Base-by-base conservation (phyloP, 2,113 vertebrate genomes). In the Lates calcarifer region DNA sequence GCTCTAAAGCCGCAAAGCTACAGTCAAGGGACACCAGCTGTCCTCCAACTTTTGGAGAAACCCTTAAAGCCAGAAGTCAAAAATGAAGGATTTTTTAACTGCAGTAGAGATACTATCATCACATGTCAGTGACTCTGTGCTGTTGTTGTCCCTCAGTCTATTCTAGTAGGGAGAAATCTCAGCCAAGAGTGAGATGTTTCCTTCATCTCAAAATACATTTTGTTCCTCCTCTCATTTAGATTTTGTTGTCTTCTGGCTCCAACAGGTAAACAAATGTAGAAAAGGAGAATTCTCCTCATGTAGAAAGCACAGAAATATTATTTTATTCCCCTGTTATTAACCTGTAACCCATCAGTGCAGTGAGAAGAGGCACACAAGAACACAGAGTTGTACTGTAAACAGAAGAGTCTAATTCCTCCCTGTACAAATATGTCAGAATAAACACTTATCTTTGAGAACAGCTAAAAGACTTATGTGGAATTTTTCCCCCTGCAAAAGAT, bases 371-470 rank as follows among this genome's bases (percentile, higher is more conserved):
- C 56, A 31, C 55, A 65, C 15, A 5, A 26, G 41, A 74, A 62
- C 45, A 31, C 47, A 49, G 77, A 53, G 69, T 8, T 47, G 74
- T 61, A 62, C 79, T 90, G 87, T 77, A 82, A 87, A 83, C 61
- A 77, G n/a, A 31, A 86, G 71, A 47, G 58, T 74, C 68, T 73
- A 74, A 80, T 88, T 91, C 81, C 79, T 87, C 72, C 29, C 29
- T 77, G 72, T 68, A 62, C 66, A 89, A 88, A 91, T 74, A 79
- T 68, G 80, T 88, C 80, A 57, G 62, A 88, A 91, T 87, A 86
- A 86, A 91, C 85, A 87, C 87, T 82, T 81, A 68, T 92, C 86
- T 86, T 28, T 14, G 29, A 66, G 73, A 81, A 77, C 82, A 79
- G 81, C 72, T 49, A 71, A 89, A 72, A 47, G 43, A 86, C 72